A percentile compares a stretch with the other conserved stretches of the same genome.
Evolutionary conservation across 1,140 invertebrate genomes (phyloP).

Genomic region (Caenorhabditis brenneri): DNA sequence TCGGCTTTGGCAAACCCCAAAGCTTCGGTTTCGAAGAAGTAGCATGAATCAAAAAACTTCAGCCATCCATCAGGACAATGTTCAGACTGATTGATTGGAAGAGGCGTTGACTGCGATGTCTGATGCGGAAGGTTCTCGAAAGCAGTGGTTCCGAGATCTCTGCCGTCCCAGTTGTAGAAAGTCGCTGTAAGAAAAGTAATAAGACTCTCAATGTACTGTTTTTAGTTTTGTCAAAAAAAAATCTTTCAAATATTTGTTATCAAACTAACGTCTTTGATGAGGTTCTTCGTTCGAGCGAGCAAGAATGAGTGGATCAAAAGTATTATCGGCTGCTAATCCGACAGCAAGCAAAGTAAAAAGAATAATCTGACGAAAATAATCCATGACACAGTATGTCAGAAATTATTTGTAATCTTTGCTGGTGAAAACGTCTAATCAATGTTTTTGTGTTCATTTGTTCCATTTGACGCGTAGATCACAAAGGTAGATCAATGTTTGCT

Average conservation of each 20-base stretch:
- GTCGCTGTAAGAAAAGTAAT: background rate
- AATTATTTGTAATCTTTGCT: too few relatives aligned
- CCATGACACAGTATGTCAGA: too few relatives aligned
- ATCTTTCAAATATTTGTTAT: too few relatives aligned
- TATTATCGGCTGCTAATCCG: background rate
- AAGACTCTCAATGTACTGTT: too few relatives aligned
- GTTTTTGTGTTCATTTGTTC: too few relatives aligned
- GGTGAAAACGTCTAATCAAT: too few relatives aligned
- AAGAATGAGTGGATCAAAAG: background rate
- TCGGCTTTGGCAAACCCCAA: constrained; percentile 18
- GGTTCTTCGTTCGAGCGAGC: background rate
- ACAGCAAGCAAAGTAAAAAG: background rate
- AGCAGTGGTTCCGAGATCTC: background rate
- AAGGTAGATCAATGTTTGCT: too few relatives aligned
- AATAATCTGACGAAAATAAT: background rate
- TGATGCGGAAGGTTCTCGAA: background rate
- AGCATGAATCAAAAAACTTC: background rate
- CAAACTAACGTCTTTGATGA: constrained; percentile 19
- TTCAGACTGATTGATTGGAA: constrained; percentile 33
- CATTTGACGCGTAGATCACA: too few relatives aligned
- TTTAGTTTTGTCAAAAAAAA: too few relatives aligned
- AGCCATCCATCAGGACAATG: background rate
- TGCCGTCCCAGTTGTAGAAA: constrained; percentile 18
- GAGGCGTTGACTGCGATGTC: background rate
- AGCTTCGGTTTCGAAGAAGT: constrained; percentile 1